These are phyloP conservation scores for Phalacrocorax pelagicus DNA, from an alignment of 2,113 vertebrate species.

Conservation along the genomic window DNA sequence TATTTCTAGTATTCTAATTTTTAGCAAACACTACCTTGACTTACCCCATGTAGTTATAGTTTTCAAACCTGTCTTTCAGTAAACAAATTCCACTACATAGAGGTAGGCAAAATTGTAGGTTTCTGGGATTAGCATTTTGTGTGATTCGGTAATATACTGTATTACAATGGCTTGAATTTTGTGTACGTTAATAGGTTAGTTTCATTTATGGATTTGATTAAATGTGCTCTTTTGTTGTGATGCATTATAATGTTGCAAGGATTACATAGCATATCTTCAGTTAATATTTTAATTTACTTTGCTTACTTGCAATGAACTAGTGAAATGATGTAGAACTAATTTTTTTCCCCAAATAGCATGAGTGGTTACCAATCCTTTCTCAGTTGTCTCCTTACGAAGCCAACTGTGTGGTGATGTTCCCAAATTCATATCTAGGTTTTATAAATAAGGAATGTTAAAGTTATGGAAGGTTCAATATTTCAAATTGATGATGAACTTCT, in stretches of 20 bases:
- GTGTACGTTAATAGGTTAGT: background rate
- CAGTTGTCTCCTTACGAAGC: background rate
- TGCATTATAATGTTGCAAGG: background rate
- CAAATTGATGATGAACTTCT: background rate
- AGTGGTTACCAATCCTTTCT: background rate
- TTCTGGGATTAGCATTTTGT: background rate
- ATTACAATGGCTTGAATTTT: background rate
- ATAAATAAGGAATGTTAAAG: background rate
- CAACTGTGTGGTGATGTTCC: background rate
- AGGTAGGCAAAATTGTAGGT: background rate
- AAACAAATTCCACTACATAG: fast-evolving
- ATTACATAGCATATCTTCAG: background rate
- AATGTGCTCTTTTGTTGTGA: background rate
- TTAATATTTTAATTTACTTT: background rate
- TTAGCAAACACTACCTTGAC: background rate
- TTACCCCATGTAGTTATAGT: fast-evolving
- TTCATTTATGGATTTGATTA: background rate
- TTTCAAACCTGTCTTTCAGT: background rate
- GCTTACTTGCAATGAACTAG: background rate
- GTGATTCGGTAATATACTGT: background rate
- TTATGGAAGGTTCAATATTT: background rate
- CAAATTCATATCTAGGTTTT: background rate
- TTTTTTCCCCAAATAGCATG: background rate
- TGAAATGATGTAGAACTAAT: background rate
- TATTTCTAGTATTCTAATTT: background rate